Evolutionary conservation across 1,140 invertebrate species (phyloP).

Genomic region (Ectropis grisescens): DNA sequence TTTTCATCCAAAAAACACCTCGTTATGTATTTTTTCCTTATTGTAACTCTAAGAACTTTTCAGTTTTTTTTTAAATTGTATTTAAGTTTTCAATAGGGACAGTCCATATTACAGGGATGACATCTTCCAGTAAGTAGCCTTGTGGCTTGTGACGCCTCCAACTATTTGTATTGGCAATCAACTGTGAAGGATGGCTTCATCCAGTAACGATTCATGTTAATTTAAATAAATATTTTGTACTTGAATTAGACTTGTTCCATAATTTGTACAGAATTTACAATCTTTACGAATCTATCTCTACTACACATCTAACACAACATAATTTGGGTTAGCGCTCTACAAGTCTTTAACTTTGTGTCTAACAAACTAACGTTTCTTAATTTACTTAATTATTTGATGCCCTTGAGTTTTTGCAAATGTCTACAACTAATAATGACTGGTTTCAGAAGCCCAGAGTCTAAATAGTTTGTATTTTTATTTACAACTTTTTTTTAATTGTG

Average conservation of each 20-base stretch:
- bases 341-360: background rate
- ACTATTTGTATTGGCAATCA: conserved; percentile 9
- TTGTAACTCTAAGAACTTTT: background rate
- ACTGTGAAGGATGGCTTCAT: conserved; percentile 4
- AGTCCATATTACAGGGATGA: background rate
- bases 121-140: background rate
- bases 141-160: too few species aligned
- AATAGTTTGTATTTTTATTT: too few species aligned
- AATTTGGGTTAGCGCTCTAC: background rate
- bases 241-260: too few species aligned
- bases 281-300: background rate
- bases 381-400: too few species aligned
- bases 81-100: background rate
- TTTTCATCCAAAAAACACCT: background rate
- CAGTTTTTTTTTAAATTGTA: background rate
- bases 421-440: too few species aligned
- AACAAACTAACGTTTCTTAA: too few species aligned
- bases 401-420: too few species aligned
- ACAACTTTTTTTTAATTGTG: too few species aligned
- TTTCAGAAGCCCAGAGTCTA: too few species aligned
- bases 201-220: background rate
- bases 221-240: background rate
- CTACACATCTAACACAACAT: background rate
- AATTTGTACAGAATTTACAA: too few species aligned
- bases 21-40: background rate